phyloP scores from a whole-genome alignment of 2,797 vertebrate genomes.

The Varecia variegata region DNA sequence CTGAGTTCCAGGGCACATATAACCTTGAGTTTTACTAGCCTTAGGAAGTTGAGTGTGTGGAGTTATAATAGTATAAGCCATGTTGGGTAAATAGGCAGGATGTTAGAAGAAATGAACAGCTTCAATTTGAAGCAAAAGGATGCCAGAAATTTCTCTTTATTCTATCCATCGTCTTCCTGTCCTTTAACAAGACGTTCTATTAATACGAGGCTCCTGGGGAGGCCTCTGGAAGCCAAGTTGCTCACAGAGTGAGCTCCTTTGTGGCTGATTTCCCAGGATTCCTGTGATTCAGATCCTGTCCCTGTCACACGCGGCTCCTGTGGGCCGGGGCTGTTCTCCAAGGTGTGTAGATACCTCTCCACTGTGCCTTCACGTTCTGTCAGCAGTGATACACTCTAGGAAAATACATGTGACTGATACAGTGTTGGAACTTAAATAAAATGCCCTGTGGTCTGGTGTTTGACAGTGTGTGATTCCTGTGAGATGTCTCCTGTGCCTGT shows the following conservation, averaged over 20 bases:
- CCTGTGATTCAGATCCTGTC: no score
- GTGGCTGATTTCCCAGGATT: rapidly evolving
- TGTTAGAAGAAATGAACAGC: not conserved
- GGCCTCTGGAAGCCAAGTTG: not conserved
- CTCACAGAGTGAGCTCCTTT: not conserved
- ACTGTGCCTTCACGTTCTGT: rapidly evolving
- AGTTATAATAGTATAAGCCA: not conserved
- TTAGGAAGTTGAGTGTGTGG: not conserved
- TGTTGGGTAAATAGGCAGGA: rapidly evolving
- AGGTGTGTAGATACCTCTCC: rapidly evolving
- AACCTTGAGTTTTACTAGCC: not conserved
- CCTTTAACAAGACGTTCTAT: not conserved
- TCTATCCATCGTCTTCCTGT: not conserved
- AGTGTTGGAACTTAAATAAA: not conserved
- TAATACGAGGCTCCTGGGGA: rapidly evolving
- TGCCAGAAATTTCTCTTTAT: not conserved
- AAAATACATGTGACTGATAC: rapidly evolving
- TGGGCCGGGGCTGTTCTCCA: not conserved
- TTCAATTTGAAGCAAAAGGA: not conserved
- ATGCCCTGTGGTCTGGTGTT: rapidly evolving
- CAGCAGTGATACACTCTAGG: rapidly evolving
- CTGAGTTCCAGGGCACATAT: rapidly evolving
- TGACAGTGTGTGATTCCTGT: not conserved
- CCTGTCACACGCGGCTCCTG: rapidly evolving
- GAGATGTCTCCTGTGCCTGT: rapidly evolving